Conservation (phyloP, 2,113 vertebrate genomes). For the Odobenus rosmarus region DNA sequence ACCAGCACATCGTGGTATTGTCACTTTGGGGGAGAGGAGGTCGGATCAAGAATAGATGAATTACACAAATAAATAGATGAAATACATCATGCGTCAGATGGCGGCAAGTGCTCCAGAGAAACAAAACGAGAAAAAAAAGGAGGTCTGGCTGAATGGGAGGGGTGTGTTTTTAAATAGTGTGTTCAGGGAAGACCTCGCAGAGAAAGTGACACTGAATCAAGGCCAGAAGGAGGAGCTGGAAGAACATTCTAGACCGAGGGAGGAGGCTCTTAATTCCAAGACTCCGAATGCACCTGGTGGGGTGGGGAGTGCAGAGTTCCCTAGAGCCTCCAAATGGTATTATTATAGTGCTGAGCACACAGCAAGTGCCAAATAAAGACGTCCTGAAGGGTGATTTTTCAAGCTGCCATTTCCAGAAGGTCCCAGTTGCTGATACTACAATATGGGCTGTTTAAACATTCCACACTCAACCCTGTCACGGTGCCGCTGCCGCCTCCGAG, state of each 20-base stretch:
- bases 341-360: background rate
- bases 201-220: background rate
- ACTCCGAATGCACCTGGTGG: background rate
- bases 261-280: too few relatives aligned
- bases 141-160: background rate
- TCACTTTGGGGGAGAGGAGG: too few relatives aligned
- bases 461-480: rapidly evolving
- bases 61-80: background rate
- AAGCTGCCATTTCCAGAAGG: background rate
- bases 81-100: rapidly evolving
- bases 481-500: rapidly evolving
- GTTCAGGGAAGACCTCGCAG: background rate
- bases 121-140: background rate
- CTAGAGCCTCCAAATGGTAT: background rate
- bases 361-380: slow-evolving; percentile 26
- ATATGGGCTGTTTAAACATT: background rate
- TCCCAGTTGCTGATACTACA: background rate
- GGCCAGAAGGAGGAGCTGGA: background rate
- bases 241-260: background rate
- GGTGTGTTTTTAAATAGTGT: background rate
- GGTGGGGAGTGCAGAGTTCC: background rate
- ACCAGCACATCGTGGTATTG: too few relatives aligned
- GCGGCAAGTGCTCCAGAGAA: rapidly evolving
- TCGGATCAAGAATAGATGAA: background rate
- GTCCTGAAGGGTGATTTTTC: background rate